These are phyloP conservation scores for Theristus sp. DNA, from an alignment of 2,888 invertebrate genomes.

Conservation along the genomic window DNA sequence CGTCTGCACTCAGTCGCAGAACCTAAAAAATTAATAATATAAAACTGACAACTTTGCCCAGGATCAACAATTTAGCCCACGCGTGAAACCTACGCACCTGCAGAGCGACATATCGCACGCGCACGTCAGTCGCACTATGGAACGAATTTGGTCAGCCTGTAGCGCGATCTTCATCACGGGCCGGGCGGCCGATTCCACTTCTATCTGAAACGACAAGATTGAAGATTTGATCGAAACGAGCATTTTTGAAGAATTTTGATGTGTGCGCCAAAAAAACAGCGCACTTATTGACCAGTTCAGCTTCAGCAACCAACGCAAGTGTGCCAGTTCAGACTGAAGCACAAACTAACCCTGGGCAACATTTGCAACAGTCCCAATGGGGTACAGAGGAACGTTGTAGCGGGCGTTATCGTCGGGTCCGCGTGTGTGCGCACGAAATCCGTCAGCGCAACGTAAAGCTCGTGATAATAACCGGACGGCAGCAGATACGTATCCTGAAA, in stretches of 20 bases:
- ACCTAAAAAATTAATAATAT: no score
- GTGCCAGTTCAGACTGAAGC: not conserved
- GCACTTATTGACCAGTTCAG: not conserved
- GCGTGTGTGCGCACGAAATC: slow-evolving; percentile 5
- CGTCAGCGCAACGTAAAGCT: slow-evolving; percentile 11
- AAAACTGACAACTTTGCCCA: no score
- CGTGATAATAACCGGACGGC: slow-evolving; percentile 12
- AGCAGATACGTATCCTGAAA: slow-evolving; percentile 16
- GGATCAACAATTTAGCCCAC: no score
- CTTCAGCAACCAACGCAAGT: not conserved
- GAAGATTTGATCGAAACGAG: no score
- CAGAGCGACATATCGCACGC: slow-evolving; percentile 18
- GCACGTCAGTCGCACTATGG: slow-evolving; percentile 19
- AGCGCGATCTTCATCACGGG: slow-evolving; percentile 23
- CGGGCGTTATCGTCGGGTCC: not conserved
- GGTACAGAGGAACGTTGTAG: not conserved
- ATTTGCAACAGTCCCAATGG: not conserved
- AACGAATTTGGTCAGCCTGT: slow-evolving; percentile 16
- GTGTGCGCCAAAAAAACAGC: not conserved
- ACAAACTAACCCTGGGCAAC: not conserved
- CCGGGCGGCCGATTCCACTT: slow-evolving; percentile 18
- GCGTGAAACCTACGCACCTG: no score
- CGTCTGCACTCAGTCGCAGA: no score
- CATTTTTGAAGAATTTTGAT: no score
- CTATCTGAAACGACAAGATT: no score